Conservation (phyloP, 1,140 invertebrate species). For the Diachasma alloeum region DNA sequence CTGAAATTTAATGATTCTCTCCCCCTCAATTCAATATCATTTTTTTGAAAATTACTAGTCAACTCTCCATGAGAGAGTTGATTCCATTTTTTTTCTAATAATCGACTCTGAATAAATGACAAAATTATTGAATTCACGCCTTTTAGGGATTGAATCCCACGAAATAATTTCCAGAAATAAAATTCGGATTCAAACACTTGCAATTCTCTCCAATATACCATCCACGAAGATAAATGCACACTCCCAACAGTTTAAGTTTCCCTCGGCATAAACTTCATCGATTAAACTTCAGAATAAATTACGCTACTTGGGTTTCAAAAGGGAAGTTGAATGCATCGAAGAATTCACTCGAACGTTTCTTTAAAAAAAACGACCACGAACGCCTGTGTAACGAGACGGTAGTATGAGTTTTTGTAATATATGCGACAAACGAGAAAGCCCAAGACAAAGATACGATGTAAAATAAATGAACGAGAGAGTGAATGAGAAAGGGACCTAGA, state of each 20-base stretch:
- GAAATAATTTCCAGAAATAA: too few relatives aligned
- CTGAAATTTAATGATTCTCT: too few relatives aligned
- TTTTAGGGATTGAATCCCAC: too few relatives aligned
- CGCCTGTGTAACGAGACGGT: not conserved
- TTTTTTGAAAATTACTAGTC: too few relatives aligned
- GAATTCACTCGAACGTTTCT: not conserved
- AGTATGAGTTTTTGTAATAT: not conserved
- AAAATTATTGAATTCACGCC: too few relatives aligned
- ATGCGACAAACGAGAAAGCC: not conserved
- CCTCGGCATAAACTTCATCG: not conserved
- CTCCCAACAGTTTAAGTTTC: not conserved
- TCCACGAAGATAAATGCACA: not conserved
- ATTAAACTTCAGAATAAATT: not conserved
- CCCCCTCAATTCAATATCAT: too few relatives aligned
- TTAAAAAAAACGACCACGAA: not conserved
- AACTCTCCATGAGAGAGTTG: too few relatives aligned
- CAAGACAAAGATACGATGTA: conserved; percentile 17
- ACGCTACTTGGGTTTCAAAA: not conserved
- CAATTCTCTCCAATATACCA: too few relatives aligned
- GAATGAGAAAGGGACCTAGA: conserved; percentile 37
- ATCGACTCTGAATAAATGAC: too few relatives aligned
- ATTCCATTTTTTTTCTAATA: too few relatives aligned
- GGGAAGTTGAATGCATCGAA: conserved; percentile 2
- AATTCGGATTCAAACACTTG: too few relatives aligned
- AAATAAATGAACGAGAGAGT: conserved; percentile 35